Base-by-base conservation (phyloP, 1,140 invertebrate genomes). In the Melanaphis sacchari region DNA sequence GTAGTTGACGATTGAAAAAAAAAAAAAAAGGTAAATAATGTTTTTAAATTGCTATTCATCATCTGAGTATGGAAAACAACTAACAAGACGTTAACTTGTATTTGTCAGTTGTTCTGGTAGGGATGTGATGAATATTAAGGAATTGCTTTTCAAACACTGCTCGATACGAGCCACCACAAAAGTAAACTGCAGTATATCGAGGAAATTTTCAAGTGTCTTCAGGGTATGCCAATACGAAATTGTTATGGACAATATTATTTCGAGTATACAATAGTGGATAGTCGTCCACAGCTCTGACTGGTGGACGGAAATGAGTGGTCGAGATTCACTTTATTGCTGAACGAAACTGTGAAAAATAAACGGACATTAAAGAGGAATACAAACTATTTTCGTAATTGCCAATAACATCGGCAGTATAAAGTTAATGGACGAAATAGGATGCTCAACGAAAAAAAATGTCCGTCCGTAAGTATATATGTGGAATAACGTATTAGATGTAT, bases 211-310 rank as follows among this genome's bases (percentile, higher is more conserved):
- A 9, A 85, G 40, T 85, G 82, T 85, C 82, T 43, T 82, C 38
- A 8, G 38, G 24, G 36, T 41, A 84, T 40, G 82, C 40, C 40
- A 31, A 41, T 24, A 31, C 82, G 38, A 41, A 85, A 85, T 21
- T 46, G 85, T 87, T 87, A 87, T 87, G 31, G 43, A 46, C 85
- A n/a, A 43, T 87, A n/a, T 87, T 85, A 41, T 85, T 85, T 84
- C 38, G 38, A 82, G 40, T 84, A 84, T 41, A 9, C 36, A 36
- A 81, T 81, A 38, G n/a, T 38, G 36, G 76, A 38, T 81, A n/a
- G 36, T 15, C n/a, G 76, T 66, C 59, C 15, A n/a, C 59, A 36
- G 36, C 76, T 49, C 0, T 5, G 36, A 36, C n/a, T 24, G 81
- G 21, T 24, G 40, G 40, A 26, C 40, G 41, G 38, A 31, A 41